Evolutionary conservation across 2,888 invertebrate species (phyloP).

Genomic region (Heteromurus nitidus): DNA sequence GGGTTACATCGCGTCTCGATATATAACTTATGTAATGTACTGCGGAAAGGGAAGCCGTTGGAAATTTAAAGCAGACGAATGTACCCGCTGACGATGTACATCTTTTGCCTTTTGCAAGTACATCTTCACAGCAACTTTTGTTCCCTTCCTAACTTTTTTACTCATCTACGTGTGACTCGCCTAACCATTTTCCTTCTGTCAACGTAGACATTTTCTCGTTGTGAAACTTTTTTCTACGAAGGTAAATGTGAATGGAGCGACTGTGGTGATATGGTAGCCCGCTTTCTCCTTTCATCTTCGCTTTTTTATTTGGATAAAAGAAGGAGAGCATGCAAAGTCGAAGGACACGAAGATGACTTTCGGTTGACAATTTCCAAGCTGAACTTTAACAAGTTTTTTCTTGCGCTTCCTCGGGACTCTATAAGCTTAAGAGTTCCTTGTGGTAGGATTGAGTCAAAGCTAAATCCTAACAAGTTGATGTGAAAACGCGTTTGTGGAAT

Average conservation of each 20-base stretch:
- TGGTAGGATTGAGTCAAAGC: conserved; percentile 13
- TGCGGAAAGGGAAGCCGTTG: conserved; percentile 7
- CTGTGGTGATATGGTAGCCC: conserved; percentile 7
- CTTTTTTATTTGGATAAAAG: conserved; percentile 34
- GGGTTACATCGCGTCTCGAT: background rate
- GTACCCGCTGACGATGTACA: no score
- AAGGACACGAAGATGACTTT: conserved; percentile 33
- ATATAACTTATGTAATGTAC: background rate
- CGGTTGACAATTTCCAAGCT: conserved; percentile 46
- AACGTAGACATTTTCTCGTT: conserved; percentile 7
- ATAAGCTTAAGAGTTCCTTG: no score
- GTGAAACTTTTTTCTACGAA: conserved; percentile 15
- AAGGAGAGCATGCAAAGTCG: conserved; percentile 16
- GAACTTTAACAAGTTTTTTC: conserved; percentile 43
- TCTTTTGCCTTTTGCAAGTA: background rate
- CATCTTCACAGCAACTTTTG: background rate
- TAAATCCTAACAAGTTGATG: conserved; percentile 18
- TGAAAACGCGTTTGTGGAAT: conserved; percentile 16
- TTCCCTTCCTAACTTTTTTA: background rate
- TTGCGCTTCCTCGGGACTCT: no score
- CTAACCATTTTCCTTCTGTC: background rate
- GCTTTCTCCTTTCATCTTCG: conserved; percentile 19
- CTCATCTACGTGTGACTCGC: background rate
- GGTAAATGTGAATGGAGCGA: conserved; percentile 12
- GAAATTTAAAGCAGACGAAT: background rate